Percentiles rank a stretch among this genome's conserved stretches.
phyloP scores from a whole-genome alignment of 2,797 vertebrate genomes.

The Toxotes lorentzi region DNA sequence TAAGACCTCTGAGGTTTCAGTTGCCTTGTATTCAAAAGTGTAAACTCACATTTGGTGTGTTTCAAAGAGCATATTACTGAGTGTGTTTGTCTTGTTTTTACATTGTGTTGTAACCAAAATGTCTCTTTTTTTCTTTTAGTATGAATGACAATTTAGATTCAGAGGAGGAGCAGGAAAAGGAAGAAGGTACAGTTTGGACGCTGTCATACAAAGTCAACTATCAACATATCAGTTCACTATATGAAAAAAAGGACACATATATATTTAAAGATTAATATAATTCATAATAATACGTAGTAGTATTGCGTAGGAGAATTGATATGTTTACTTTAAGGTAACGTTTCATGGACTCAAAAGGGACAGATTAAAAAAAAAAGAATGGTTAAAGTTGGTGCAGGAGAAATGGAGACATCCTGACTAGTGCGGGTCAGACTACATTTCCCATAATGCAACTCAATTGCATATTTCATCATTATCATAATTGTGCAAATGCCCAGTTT shows the following conservation, averaged over 20 bases:
- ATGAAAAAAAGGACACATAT: background rate
- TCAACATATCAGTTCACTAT: background rate
- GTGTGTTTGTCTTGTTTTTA: background rate
- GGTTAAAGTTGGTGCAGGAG: background rate
- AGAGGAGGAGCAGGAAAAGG: slow-evolving; percentile 68
- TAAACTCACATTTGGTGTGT: background rate
- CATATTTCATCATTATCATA: background rate
- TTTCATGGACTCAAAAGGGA: background rate
- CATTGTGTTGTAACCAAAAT: slow-evolving; percentile 8
- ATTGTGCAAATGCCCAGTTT: background rate
- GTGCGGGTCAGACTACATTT: background rate
- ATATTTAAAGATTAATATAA: background rate
- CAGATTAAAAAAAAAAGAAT: background rate
- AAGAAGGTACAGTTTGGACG: slow-evolving; percentile 72
- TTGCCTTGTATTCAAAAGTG: background rate
- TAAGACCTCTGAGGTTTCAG: background rate
- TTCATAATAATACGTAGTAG: background rate
- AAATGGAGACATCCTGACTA: background rate
- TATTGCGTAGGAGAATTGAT: background rate
- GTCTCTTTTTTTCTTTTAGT: slow-evolving; percentile 73
- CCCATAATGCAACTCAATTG: background rate
- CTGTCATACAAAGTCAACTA: background rate
- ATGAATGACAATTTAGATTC: slow-evolving; percentile 56
- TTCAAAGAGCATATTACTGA: background rate
- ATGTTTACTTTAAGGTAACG: background rate